Base-by-base conservation (phyloP, 1,140 invertebrate genomes). In the Orius insidiosus region DNA sequence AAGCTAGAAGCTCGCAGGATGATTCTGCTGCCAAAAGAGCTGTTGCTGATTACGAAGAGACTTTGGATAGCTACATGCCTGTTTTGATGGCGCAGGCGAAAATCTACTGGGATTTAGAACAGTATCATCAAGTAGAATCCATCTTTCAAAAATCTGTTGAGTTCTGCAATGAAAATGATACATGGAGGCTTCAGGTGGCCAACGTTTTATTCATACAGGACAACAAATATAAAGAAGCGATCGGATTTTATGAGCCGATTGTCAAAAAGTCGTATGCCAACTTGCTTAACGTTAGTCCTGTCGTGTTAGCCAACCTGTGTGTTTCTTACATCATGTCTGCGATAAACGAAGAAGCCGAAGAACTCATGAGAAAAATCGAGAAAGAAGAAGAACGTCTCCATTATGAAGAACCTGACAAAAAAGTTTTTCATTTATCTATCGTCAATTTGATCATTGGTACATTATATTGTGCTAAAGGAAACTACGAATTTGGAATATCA, bases 141-240 rank as follows among this genome's bases (percentile, higher is more conserved):
- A 86, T 93, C 50, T 93, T 93, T 58, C 74, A 89, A 15, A 94
- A 94, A 62, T 96, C 92, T 39, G 88, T 90, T 0, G 95, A 98
- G 60, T 98, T 98, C 63, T 98, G 93, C 58, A 93, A 89, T 55
- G 92, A 97, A 59, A 86, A 95, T 57, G 89, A 97, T 57, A 76
- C 83, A 1, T 99, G 94, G 94, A 83, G 92, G 53, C 66, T 98
- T 5, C 98, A 99, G 60, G 92, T 98, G 0, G 95, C 94, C 0
- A 95, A 99, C 60, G 94, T 97, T 2, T 67, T 98, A 4, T 99
- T 98, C 61, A 98, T 99, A 95, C 93, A 94, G 63, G 93, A 94
- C 61, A 93, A 87, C 59, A 98, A 98, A 63, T 98, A 94, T 60
- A 95, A 95, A 60, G 93, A 98, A 66, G 88, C 94, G 0, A 85